Evolutionary conservation across 2,888 invertebrate species (phyloP), one percentile per base, ranked within the genome.

Genomic region (Plebejus argus): DNA sequence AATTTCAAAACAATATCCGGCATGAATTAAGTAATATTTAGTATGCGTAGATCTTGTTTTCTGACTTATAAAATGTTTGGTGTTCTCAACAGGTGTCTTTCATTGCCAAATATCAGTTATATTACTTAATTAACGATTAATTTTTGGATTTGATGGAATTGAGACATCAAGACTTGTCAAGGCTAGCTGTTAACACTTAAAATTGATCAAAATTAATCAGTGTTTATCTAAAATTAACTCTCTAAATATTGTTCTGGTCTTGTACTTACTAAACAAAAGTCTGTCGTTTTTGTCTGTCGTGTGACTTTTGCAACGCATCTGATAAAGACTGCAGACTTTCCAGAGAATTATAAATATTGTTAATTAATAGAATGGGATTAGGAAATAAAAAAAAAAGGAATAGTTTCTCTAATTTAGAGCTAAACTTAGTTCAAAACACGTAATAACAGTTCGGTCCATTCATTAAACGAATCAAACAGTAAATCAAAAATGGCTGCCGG

Each of bases 401-500:
- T 53, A 18, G 4, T 18, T 49, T 49, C 15, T 49, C 49, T 18
- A 15, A 15, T 12, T 53, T 18, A 18, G 18, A 53, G 53, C 61
- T 23, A 20, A 58, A 58, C 6, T 20, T 58, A 58, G n/a, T 58
- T n/a, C 20, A 28, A 66, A 23, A 66, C 61, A 28, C 5, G 23
- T 23, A 18, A 33, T 33, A 66, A 66, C 23, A 23, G 23, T 23
- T 61, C 23, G 28, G 23, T 71, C n/a, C n/a, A 71, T 71, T 39
- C 71, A 71, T 20, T 71, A 39, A 71, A 23, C 23, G 53, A 74
- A 49, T 49, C 53, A 53, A 49, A 74, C 15, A 53, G 15, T 23
- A 53, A 53, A 74, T 49, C 23, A 74, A 53, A 74, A 53, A 53
- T 74, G 49, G 53, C 74, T 74, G 28, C 74, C 74, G 74, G 74